Conservation (phyloP, 2,113 vertebrate genomes). For the Australoheros scitulus region DNA sequence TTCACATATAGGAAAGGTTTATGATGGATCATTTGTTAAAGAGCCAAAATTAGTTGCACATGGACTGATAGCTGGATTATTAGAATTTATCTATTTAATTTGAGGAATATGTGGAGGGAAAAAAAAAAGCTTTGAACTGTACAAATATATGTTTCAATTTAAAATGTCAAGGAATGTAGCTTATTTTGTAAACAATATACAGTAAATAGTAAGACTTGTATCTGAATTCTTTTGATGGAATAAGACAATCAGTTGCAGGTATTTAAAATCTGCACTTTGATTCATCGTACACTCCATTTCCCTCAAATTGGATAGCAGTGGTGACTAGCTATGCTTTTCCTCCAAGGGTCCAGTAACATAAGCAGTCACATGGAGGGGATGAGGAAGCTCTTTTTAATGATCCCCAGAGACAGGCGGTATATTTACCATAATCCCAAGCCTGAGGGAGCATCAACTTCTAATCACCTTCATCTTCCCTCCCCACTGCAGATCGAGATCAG, state of each 20-base stretch:
- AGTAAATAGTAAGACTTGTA: too few relatives aligned
- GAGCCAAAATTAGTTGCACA: conserved; percentile 22
- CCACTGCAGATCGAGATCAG: conserved; percentile 72
- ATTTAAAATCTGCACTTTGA: background rate
- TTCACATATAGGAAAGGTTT: conserved; percentile 9
- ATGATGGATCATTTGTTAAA: conserved; percentile 22
- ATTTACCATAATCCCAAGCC: conserved; percentile 79
- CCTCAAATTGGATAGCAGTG: conserved; percentile 17
- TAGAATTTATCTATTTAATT: background rate
- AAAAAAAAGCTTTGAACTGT: background rate
- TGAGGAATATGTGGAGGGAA: background rate
- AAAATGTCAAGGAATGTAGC: background rate
- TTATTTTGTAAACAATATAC: background rate
- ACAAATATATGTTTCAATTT: background rate
- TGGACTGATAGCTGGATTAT: conserved; percentile 2
- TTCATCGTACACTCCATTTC: background rate
- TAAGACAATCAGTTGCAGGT: background rate
- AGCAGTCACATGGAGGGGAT: conserved; percentile 60
- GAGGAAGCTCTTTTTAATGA: conserved; percentile 71
- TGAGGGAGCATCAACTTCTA: conserved; percentile 72
- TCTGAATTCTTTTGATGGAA: too few relatives aligned
- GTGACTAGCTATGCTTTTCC: conserved; percentile 32
- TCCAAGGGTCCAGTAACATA: conserved; percentile 51
- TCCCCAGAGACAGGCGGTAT: conserved; percentile 63
- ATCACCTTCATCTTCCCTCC: conserved; percentile 73